A percentile compares a stretch with the other conserved stretches of the same genome.
These are phyloP conservation scores for Dromiciops gliroides DNA, from an alignment of 2,113 vertebrate species.

Conservation along the genomic window DNA sequence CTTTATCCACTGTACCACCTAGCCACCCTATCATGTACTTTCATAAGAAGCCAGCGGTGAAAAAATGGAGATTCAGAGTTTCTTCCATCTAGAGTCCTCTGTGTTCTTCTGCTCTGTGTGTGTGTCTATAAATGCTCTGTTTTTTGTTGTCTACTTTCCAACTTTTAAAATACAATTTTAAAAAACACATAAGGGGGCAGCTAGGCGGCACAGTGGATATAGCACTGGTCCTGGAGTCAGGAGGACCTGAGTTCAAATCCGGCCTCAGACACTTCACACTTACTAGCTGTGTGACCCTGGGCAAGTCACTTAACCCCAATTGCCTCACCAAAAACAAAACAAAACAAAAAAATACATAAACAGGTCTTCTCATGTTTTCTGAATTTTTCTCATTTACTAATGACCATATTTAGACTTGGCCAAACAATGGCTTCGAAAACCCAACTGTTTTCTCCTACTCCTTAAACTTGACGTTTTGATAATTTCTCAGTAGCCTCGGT, in stretches of 20 bases:
- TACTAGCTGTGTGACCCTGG: no score
- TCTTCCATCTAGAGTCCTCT: neutral
- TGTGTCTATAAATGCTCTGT: neutral
- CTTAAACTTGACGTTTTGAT: neutral
- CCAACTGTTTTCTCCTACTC: neutral
- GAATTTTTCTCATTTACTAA: neutral
- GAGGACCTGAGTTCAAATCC: no score
- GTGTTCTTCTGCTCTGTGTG: neutral
- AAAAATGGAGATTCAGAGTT: neutral
- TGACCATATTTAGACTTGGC: conserved; percentile 9
- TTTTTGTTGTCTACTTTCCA: neutral
- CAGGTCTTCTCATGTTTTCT: neutral
- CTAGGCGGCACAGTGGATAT: no score
- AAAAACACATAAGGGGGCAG: no score
- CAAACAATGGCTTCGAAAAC: neutral
- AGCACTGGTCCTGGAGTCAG: no score
- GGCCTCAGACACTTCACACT: no score
- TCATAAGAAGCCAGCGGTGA: neutral
- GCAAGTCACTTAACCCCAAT: no score
- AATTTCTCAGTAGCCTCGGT: neutral
- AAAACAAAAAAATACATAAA: no score
- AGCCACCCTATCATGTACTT: neutral
- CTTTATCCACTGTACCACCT: no score
- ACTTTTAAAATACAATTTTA: neutral
- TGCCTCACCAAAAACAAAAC: no score